phyloP scores from a whole-genome alignment of 1,140 invertebrate genomes.

The Thalassaphorura encarpata region DNA sequence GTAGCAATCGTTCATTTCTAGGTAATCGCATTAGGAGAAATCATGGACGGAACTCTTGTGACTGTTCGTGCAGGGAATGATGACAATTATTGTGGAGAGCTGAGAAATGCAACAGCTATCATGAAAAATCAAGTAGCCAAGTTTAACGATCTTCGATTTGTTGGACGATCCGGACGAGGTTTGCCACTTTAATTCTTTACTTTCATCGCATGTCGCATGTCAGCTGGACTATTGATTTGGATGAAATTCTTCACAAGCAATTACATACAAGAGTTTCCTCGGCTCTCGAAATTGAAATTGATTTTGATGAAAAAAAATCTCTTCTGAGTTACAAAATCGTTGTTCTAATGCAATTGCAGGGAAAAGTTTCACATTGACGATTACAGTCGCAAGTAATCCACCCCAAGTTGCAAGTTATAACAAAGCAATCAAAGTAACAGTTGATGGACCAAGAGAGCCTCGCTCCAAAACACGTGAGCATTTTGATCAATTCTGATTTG shows the following conservation, averaged over 20 bases:
- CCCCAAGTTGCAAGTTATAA: conserved; percentile 89
- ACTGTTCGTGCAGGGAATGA: conserved; percentile 51
- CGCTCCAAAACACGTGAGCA: conserved; percentile 51
- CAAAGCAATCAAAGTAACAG: conserved; percentile 93
- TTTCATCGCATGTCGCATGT: neutral
- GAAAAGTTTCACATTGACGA: conserved; percentile 94
- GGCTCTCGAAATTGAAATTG: neutral
- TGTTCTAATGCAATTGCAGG: conserved; percentile 52
- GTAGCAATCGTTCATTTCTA: conserved; percentile 28
- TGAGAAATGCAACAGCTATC: conserved; percentile 47
- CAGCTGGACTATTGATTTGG: neutral
- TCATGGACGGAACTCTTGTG: conserved; percentile 52
- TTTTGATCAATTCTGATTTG: neutral
- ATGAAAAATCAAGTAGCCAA: conserved; percentile 52
- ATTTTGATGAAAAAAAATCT: neutral
- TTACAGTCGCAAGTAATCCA: conserved; percentile 80
- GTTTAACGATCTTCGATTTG: conserved; percentile 53
- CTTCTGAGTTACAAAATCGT: neutral
- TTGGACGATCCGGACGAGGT: conserved; percentile 53
- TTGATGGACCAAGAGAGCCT: conserved; percentile 56
- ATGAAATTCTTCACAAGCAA: no score
- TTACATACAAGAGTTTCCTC: no score
- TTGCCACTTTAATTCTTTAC: conserved; percentile 28
- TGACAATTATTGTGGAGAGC: conserved; percentile 50
- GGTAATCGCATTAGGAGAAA: conserved; percentile 46